These are phyloP conservation scores for Erethizon dorsatum DNA, from an alignment of 2,797 vertebrate genomes.

Conservation along the genomic window DNA sequence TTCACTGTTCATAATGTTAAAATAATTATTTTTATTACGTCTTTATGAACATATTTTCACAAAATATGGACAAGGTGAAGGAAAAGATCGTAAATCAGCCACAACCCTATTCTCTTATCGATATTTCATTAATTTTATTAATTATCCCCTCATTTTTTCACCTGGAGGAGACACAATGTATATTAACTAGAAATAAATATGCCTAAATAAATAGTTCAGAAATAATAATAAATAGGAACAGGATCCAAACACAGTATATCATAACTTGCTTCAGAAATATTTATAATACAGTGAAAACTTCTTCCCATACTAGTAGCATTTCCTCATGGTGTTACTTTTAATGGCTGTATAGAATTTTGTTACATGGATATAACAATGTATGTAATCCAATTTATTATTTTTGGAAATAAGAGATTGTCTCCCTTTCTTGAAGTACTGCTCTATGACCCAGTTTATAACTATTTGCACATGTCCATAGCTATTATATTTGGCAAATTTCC, in stretches of 20 bases:
- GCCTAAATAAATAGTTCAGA: slow-evolving; percentile 36
- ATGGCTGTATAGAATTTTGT: slow-evolving; percentile 48
- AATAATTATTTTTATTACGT: slow-evolving; percentile 17
- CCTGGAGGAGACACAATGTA: neutral
- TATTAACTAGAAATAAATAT: slow-evolving; percentile 63
- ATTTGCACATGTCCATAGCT: neutral
- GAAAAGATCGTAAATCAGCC: slow-evolving; percentile 1
- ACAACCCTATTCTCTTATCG: neutral
- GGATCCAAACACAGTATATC: neutral
- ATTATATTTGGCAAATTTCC: slow-evolving; percentile 29
- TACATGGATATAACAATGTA: neutral
- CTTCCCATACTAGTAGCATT: slow-evolving; percentile 42
- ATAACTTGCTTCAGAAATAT: slow-evolving; percentile 61
- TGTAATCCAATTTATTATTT: slow-evolving; percentile 19
- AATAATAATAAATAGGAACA: slow-evolving; percentile 34
- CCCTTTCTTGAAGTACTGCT: neutral
- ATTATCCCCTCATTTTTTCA: slow-evolving; percentile 26
- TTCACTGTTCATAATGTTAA: slow-evolving; percentile 53
- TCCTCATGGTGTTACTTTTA: slow-evolving; percentile 23
- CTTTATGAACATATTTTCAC: slow-evolving; percentile 40
- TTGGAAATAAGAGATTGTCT: neutral
- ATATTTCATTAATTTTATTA: slow-evolving; percentile 52
- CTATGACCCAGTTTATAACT: neutral
- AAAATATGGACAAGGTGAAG: neutral
- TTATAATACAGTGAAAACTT: slow-evolving; percentile 18